These are phyloP conservation scores for Dreissena polymorpha DNA, from an alignment of 1,140 invertebrate species.

Conservation along the genomic window DNA sequence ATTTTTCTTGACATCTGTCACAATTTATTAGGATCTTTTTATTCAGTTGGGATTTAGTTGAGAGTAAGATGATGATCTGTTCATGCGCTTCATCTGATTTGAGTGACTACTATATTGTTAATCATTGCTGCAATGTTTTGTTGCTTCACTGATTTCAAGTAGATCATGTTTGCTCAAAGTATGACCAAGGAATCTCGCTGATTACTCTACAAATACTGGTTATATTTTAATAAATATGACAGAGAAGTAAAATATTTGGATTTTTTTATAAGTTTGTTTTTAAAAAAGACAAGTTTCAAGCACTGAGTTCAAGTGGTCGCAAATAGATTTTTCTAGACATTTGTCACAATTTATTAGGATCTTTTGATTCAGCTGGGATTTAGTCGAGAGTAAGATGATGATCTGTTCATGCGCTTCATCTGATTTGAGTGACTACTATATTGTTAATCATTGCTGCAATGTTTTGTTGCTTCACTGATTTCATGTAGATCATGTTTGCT, in stretches of 20 bases:
- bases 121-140: constrained; percentile 31
- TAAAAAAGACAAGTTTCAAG: too few relatives aligned
- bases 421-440: constrained; percentile 25
- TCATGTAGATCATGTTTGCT: not conserved
- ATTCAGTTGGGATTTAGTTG: not conserved
- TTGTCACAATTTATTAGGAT: too few relatives aligned
- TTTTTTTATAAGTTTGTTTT: too few relatives aligned
- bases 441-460: constrained; percentile 4
- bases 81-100: constrained; percentile 56
- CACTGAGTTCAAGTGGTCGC: too few relatives aligned
- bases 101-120: not conserved
- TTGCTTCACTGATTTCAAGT: constrained; percentile 1
- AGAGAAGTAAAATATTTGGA: not conserved
- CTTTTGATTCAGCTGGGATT: too few relatives aligned
- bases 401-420: constrained; percentile 51
- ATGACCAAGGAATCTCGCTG: constrained; percentile 49
- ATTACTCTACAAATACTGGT: constrained; percentile 22
- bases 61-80: constrained; percentile 39
- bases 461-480: constrained; percentile 34
- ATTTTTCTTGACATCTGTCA: too few relatives aligned
- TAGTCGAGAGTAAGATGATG: constrained; percentile 38
- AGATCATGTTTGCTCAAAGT: not conserved
- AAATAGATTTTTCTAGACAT: too few relatives aligned
- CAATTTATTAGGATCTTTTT: too few relatives aligned
- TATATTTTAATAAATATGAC: not conserved